A percentile compares a stretch with the other conserved stretches of the same genome.
Evolutionary conservation across 30 jellyfish, hydroid and myxozoan species (phyloP).

Genomic region (Cassiopea andromeda): DNA sequence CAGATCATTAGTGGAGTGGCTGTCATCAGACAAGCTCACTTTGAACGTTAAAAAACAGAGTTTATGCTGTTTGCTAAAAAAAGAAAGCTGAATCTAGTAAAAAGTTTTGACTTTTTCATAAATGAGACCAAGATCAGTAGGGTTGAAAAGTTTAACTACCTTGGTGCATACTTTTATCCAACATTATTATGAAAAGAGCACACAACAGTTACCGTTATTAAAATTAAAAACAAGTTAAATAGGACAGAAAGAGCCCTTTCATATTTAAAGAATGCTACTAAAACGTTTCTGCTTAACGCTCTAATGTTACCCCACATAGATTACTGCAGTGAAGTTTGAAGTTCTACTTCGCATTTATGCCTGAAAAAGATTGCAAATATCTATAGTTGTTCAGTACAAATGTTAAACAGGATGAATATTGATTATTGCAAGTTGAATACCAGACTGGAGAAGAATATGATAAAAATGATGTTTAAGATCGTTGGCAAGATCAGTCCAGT

Average conservation of each 20-base stretch:
- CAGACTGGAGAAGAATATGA: constrained; percentile 43
- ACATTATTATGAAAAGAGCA: too few species aligned
- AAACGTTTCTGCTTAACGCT: background rate
- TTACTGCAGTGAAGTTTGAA: constrained; percentile 34
- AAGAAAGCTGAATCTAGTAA: background rate
- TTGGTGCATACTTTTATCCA: too few species aligned
- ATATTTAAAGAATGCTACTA: background rate
- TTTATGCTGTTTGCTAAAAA: background rate
- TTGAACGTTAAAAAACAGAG: background rate
- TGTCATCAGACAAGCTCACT: background rate
- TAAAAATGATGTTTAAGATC: constrained; percentile 8
- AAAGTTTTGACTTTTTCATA: background rate
- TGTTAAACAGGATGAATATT: background rate
- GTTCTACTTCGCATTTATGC: constrained; percentile 17
- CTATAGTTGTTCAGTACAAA: background rate
- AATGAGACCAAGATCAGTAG: too few species aligned
- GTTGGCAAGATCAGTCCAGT: constrained; percentile 35
- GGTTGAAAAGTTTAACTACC: too few species aligned
- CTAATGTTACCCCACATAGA: constrained; percentile 26
- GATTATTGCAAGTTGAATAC: background rate
- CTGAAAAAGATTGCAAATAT: constrained; percentile 10
- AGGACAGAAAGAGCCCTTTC: background rate
- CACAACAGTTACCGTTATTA: too few species aligned
- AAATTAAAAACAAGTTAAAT: too few species aligned
- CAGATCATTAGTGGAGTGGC: background rate